Evolutionary conservation across 2,797 vertebrate genomes (phyloP).

Genomic region (Rousettus madagascariensis): DNA sequence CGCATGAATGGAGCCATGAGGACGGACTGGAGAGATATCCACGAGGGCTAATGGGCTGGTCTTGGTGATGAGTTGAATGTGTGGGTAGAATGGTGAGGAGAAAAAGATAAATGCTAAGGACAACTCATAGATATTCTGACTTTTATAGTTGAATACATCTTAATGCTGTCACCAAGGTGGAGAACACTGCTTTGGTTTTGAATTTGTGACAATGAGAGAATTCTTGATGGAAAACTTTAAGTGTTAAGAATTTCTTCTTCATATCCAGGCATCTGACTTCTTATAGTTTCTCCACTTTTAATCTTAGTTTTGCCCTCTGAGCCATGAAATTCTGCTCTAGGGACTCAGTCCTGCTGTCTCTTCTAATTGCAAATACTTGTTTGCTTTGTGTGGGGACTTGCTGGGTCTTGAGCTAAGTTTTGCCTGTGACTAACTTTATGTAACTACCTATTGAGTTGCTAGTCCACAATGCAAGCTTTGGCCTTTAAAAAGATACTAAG

Average conservation of each 20-base stretch:
- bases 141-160: not conserved
- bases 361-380: not conserved
- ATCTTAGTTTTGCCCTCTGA: not conserved
- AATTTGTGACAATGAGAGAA: not conserved
- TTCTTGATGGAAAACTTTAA: not conserved
- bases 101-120: not conserved
- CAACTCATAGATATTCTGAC: not conserved
- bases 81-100: not conserved
- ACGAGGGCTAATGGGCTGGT: not conserved
- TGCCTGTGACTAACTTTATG: not conserved
- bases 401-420: not conserved
- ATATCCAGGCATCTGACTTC: not conserved
- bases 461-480: not conserved
- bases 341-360: not conserved
- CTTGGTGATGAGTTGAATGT: not conserved
- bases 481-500: not conserved
- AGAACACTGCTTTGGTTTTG: not conserved
- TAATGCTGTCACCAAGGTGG: not conserved
- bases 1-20: not conserved
- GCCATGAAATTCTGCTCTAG: not conserved
- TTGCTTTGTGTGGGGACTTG: not conserved
- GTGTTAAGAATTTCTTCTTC: not conserved
- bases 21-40: too few species aligned
- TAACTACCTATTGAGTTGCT: too few species aligned
- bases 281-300: not conserved